Percentiles rank a stretch among this genome's conserved stretches.
These are phyloP conservation scores for Cataglyphis cursor DNA, from an alignment of 2,888 invertebrate species.

Conservation along the genomic window DNA sequence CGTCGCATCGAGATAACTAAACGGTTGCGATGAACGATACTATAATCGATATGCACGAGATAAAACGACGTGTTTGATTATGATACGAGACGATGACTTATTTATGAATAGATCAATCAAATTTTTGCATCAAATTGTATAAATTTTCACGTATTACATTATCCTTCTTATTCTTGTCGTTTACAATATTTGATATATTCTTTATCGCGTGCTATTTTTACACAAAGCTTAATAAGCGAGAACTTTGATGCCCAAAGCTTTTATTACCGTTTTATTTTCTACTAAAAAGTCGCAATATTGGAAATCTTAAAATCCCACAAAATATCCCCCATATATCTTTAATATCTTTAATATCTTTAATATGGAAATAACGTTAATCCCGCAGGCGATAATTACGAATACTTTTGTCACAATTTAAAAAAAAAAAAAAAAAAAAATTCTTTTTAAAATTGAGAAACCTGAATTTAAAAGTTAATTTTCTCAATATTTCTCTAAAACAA, in stretches of 20 bases:
- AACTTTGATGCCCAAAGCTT: neutral
- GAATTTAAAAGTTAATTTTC: neutral
- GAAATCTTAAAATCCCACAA: neutral
- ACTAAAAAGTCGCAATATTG: neutral
- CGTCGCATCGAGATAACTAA: constrained; percentile 19
- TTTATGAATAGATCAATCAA: neutral
- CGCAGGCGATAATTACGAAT: neutral
- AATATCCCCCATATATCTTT: neutral
- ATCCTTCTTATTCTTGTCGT: neutral
- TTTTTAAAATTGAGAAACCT: neutral
- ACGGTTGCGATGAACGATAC: neutral
- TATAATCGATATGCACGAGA: neutral
- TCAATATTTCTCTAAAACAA: neutral
- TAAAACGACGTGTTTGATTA: constrained; percentile 8
- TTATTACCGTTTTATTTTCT: neutral
- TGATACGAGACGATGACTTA: neutral
- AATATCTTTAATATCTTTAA: neutral
- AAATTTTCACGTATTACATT: constrained; percentile 15
- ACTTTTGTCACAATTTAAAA: neutral
- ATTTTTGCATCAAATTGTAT: neutral
- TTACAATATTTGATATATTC: neutral
- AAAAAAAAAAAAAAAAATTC: neutral
- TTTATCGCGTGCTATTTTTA: neutral
- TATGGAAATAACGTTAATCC: neutral
- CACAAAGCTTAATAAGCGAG: no score